Conservation (phyloP, 2,113 vertebrate genomes). For the Passer montanus region DNA sequence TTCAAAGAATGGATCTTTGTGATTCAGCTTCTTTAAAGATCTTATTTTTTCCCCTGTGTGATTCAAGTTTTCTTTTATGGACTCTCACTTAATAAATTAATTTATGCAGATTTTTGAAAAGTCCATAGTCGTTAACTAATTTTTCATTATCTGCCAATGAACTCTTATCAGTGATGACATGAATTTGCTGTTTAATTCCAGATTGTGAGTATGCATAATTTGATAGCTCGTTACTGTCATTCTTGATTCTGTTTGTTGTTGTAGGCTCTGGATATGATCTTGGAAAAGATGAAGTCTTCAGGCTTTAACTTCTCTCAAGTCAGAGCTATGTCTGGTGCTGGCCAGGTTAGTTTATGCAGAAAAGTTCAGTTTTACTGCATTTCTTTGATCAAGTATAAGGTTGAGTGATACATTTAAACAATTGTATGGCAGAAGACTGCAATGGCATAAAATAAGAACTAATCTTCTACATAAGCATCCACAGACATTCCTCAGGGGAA, state of each 20-base stretch:
- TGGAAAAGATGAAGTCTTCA: slow-evolving; percentile 86
- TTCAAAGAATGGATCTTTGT: neutral
- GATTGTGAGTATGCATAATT: slow-evolving; percentile 3
- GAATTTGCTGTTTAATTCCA: neutral
- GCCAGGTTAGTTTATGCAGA: slow-evolving; percentile 81
- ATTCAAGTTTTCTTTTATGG: slow-evolving; percentile 1
- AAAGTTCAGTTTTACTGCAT: neutral
- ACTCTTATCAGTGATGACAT: neutral
- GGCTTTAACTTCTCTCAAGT: slow-evolving; percentile 87
- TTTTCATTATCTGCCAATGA: slow-evolving; percentile 16
- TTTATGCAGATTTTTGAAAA: neutral
- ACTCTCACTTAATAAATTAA: slow-evolving; percentile 1
- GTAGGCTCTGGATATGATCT: slow-evolving; percentile 88
- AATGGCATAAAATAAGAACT: neutral
- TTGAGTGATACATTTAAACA: neutral
- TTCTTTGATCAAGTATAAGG: neutral
- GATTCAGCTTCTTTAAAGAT: neutral
- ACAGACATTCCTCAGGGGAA: neutral
- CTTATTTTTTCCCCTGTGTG: neutral
- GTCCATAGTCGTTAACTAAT: neutral
- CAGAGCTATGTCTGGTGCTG: slow-evolving; percentile 88
- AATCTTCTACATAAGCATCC: neutral
- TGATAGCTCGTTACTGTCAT: neutral
- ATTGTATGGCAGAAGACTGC: neutral
- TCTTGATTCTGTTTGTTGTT: slow-evolving; percentile 36